Evolutionary conservation across 1,140 invertebrate species (phyloP).

Genomic region (Helicoverpa zea): DNA sequence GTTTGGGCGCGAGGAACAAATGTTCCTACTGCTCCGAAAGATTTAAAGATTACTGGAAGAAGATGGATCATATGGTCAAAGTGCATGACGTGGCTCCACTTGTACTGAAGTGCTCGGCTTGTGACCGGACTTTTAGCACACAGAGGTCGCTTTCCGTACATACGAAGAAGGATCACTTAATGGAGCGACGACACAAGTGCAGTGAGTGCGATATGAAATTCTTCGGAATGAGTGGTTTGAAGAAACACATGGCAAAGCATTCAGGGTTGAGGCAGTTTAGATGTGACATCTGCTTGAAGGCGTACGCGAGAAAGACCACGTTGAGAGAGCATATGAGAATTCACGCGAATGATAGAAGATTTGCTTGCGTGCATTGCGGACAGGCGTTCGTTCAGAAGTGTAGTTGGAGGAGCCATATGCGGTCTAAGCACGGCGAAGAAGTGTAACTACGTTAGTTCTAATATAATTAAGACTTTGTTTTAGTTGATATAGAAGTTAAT

Average conservation of each 20-base stretch:
- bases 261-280: constrained; percentile 85
- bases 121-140: constrained; percentile 71
- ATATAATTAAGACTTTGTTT: constrained; percentile 29
- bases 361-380: constrained; percentile 59
- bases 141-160: constrained; percentile 67
- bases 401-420: constrained; percentile 64
- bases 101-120: constrained; percentile 72
- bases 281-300: constrained; percentile 86
- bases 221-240: constrained; percentile 71
- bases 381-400: constrained; percentile 67
- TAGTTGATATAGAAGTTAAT: constrained; percentile 65
- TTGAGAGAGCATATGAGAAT: constrained; percentile 93
- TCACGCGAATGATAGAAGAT: constrained; percentile 64
- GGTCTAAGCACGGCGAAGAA: constrained; percentile 53
- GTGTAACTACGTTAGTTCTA: constrained; percentile 49
- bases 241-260: constrained; percentile 86
- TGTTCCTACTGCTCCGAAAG: constrained; percentile 67
- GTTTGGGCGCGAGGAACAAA: constrained; percentile 67
- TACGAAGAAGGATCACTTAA: constrained; percentile 73
- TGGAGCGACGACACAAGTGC: constrained; percentile 76
- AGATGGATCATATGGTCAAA: constrained; percentile 65
- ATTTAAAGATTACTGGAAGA: constrained; percentile 68
- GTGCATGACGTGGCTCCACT: constrained; percentile 69
- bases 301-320: constrained; percentile 73
- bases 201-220: constrained; percentile 76